These are phyloP conservation scores for Chionoecetes opilio DNA, from an alignment of 1,140 invertebrate species.

Conservation along the genomic window DNA sequence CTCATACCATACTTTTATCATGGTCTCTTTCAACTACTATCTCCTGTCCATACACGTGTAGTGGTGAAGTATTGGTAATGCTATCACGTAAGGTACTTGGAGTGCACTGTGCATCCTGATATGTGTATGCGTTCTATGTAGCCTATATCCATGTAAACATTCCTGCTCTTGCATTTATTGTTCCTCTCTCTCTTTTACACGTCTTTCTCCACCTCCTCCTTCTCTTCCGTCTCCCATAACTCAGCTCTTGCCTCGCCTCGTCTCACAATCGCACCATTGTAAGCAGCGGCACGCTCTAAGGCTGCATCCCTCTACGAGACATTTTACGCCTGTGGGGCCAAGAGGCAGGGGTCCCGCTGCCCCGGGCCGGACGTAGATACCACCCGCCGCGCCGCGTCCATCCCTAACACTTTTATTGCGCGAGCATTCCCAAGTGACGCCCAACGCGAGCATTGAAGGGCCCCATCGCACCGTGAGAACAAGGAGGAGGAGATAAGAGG, in stretches of 20 bases:
- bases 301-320: slow-evolving; percentile 37
- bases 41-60: too few species aligned
- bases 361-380: slow-evolving; percentile 36
- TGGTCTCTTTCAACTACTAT: not conserved
- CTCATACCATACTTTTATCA: not conserved
- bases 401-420: slow-evolving; percentile 36
- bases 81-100: too few species aligned
- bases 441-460: not conserved
- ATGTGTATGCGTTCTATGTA: too few species aligned
- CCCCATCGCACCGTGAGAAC: too few species aligned
- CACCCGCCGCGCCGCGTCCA: slow-evolving; percentile 42
- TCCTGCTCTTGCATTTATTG: not conserved
- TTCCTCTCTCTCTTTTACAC: not conserved
- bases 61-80: too few species aligned
- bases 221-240: not conserved
- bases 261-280: not conserved
- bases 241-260: not conserved
- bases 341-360: not conserved
- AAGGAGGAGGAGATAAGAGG: not conserved
- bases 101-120: too few species aligned
- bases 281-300: not conserved
- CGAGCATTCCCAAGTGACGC: slow-evolving; percentile 32
- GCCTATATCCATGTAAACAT: too few species aligned
- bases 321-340: slow-evolving; percentile 52
- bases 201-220: not conserved